Base-by-base conservation (phyloP, 2,113 vertebrate species). In the human (Homo sapiens) region DNA sequence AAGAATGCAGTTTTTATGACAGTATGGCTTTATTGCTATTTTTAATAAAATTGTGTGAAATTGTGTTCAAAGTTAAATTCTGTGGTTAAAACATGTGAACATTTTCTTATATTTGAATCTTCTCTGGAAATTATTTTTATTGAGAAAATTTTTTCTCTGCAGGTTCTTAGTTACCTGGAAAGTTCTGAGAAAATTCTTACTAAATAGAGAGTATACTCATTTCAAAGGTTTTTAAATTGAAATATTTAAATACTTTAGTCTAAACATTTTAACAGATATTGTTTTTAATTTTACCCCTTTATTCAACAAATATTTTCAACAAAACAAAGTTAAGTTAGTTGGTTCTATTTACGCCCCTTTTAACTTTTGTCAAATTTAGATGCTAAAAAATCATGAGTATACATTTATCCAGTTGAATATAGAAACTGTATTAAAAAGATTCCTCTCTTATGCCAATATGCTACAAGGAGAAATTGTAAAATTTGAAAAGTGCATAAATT, bases 261-360 rank as follows among this genome's bases (percentile, higher is more conserved):
- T 40, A 87, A 66, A 84, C 18, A 55, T 55, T 55, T 55, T 20
- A 59, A 76, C 8, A 45, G 17, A 30, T 64, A 59, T 4, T 61
- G 2, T 43, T 94, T 93, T 91, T 90, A 89, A 88, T 66, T 93
- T 61, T 79, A 59, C 83, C n/a, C 43, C 88, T 96, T 80, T 68
- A 88, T 57, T 73, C 25, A 86, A 45, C 35, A 75, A 75, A 35
- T 70, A 52, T 86, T 85, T 75, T 89, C 57, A 30, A n/a, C 70
- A 88, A 18, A 96, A 96, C 92, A 66, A 10, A 73, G 84, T 75
- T 25, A 92, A 96, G 81, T 64, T 38, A 8, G 11, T 30, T 73
- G 1, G 27, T 5, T 92, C 3, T 79, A 40, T 72, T 91, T 79
- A 73, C 79, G 73, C 45, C 64, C 3, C 30, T 76, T 89, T 96